Evolutionary conservation across 2,113 vertebrate species (phyloP).

Genomic region (Pseudopipra pipra): DNA sequence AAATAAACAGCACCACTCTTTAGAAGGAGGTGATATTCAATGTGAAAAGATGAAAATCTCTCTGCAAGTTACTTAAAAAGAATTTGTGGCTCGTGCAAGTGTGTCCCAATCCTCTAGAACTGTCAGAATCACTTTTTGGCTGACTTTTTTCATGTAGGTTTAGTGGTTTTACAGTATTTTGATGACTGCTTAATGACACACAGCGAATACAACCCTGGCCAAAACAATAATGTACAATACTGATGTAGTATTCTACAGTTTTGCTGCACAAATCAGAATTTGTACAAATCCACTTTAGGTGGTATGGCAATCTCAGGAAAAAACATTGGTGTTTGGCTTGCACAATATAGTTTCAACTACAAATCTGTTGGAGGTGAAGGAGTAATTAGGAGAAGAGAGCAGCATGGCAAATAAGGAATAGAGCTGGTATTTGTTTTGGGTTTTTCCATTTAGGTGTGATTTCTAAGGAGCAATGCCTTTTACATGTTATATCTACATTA

Average conservation of each 20-base stretch:
- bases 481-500: neutral
- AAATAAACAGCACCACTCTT: neutral
- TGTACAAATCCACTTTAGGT: neutral
- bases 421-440: neutral
- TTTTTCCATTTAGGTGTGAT: neutral
- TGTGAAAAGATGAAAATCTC: neutral
- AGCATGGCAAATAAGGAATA: neutral
- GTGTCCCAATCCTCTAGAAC: neutral
- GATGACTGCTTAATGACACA: neutral
- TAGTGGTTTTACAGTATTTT: neutral
- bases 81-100: neutral
- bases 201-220: neutral
- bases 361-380: neutral
- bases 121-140: neutral
- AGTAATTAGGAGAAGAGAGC: neutral
- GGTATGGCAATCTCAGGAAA: neutral
- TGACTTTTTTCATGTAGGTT: neutral
- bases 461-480: neutral
- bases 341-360: neutral
- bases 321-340: neutral
- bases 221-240: neutral
- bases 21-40: neutral
- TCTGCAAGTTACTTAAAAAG: neutral
- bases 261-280: neutral
- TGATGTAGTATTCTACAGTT: neutral